Evolutionary conservation across 1,140 invertebrate species (phyloP).

Genomic region (Babylonia areolata): DNA sequence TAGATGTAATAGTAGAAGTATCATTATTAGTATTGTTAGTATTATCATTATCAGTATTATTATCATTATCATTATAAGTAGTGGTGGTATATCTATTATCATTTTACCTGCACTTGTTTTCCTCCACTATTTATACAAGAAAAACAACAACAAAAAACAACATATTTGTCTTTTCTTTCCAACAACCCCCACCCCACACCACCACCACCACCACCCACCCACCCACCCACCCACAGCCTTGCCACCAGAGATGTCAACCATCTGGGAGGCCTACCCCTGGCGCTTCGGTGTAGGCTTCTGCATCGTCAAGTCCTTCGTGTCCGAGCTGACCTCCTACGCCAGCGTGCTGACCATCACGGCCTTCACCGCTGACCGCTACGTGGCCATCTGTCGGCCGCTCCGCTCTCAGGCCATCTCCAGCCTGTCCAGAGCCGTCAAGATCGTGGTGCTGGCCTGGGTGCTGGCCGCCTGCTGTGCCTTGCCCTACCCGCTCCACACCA

Average conservation of each 20-base stretch:
- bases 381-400: slow-evolving; percentile 95
- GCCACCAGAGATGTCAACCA: slow-evolving; percentile 88
- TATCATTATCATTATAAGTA: no score
- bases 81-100: no score
- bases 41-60: no score
- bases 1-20: no score
- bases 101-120: no score
- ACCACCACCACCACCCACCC: no score
- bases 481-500: slow-evolving; percentile 77
- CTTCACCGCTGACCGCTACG: slow-evolving; percentile 95
- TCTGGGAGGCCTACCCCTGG: slow-evolving; percentile 92
- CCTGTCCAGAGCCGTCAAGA: slow-evolving; percentile 85
- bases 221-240: slow-evolving; percentile 80
- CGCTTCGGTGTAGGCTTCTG: slow-evolving; percentile 90
- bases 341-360: slow-evolving; percentile 93
- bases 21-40: no score
- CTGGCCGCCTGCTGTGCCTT: slow-evolving; percentile 86
- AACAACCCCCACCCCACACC: no score
- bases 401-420: slow-evolving; percentile 90
- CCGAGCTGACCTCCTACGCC: slow-evolving; percentile 93
- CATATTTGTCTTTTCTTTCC: slow-evolving; percentile 28
- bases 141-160: no score
- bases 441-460: slow-evolving; percentile 87
- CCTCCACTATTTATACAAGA: no score
- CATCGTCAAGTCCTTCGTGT: slow-evolving; percentile 86